Percentiles rank a stretch among this genome's conserved stretches.
Conservation (phyloP, 2,113 vertebrate genomes). For the Rhea pennata region DNA sequence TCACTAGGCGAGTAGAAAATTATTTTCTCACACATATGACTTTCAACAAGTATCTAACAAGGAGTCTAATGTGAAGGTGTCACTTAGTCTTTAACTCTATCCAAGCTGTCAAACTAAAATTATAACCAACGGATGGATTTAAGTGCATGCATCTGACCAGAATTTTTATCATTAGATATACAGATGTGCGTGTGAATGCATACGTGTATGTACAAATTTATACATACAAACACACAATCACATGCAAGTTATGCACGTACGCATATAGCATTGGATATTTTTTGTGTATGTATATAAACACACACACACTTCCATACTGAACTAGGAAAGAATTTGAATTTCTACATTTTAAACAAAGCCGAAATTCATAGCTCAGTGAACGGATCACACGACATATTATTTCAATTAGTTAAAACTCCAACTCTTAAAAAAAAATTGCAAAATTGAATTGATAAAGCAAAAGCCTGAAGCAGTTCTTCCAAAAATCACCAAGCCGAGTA, state of each 20-base stretch:
- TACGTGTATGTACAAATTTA: background rate
- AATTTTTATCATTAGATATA: background rate
- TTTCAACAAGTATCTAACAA: background rate
- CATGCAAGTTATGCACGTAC: background rate
- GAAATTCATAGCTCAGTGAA: background rate
- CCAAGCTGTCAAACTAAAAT: background rate
- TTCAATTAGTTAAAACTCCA: background rate
- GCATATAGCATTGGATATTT: fast-evolving
- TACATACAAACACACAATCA: fast-evolving
- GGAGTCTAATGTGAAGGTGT: background rate
- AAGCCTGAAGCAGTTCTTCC: background rate
- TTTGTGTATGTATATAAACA: background rate
- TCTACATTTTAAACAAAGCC: background rate
- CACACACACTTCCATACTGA: too few species aligned
- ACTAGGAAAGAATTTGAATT: background rate
- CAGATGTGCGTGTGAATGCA: too few species aligned
- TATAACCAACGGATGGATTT: background rate
- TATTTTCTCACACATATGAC: background rate
- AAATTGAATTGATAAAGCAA: background rate
- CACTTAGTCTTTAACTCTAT: background rate
- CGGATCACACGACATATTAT: fast-evolving
- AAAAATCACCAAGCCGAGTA: background rate
- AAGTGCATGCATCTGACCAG: background rate
- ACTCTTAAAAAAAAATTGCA: background rate
- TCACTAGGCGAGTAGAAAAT: background rate